phyloP scores from a whole-genome alignment of 2,113 vertebrate genomes.

The Corapipo altera region DNA sequence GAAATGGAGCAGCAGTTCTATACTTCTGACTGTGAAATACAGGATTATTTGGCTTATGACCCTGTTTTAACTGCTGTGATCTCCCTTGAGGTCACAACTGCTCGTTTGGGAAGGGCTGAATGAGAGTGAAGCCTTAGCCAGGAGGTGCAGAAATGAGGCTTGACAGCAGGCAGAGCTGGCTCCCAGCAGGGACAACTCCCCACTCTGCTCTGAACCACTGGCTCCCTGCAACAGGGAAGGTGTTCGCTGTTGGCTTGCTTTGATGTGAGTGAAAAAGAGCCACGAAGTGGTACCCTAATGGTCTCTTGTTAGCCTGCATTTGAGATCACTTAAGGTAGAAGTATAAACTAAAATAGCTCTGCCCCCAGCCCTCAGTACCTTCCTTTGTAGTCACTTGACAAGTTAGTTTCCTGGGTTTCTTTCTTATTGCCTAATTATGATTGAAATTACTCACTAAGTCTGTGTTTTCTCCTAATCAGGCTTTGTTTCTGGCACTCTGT shows the following conservation, averaged over 20 bases:
- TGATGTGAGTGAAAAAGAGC: not conserved
- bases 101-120: not conserved
- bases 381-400: not conserved
- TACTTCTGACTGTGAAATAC: not conserved
- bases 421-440: not conserved
- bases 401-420: not conserved
- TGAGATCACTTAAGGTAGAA: not conserved
- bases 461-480: not conserved
- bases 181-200: not conserved
- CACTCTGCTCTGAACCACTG: not conserved
- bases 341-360: not conserved
- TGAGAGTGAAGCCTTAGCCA: rapidly evolving
- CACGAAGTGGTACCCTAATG: not conserved
- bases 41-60: not conserved
- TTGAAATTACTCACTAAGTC: not conserved
- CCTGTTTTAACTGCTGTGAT: not conserved
- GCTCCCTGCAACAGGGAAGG: not conserved
- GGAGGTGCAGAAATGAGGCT: not conserved
- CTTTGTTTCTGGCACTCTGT: not conserved
- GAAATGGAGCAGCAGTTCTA: not conserved
- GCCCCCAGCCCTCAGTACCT: rapidly evolving
- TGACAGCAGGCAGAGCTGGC: not conserved
- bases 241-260: not conserved
- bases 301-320: not conserved
- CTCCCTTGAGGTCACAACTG: not conserved